These are phyloP conservation scores for Isoperla grammatica DNA, from an alignment of 2,888 invertebrate genomes.

Conservation along the genomic window DNA sequence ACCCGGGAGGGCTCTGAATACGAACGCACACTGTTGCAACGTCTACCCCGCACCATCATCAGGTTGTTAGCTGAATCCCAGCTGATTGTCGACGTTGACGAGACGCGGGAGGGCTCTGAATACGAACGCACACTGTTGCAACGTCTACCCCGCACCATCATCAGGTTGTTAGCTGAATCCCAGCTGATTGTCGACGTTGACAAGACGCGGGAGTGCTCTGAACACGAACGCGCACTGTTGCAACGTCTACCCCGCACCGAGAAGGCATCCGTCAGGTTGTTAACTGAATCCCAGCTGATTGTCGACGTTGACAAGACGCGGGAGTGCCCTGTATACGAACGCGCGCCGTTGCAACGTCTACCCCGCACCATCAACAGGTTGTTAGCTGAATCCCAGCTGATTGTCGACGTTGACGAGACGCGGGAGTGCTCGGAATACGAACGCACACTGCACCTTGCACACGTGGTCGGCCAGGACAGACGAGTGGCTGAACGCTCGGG, in stretches of 20 bases:
- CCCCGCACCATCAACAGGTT: no score
- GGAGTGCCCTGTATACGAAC: conserved; percentile 43
- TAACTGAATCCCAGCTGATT: conserved; percentile 30
- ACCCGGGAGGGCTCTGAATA: conserved; percentile 42
- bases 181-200: conserved; percentile 27
- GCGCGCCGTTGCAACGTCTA: no score
- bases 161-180: conserved; percentile 26
- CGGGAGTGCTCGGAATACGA: conserved; percentile 43
- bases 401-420: conserved; percentile 27
- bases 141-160: background rate
- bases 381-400: conserved; percentile 29
- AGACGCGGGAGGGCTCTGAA: conserved; percentile 41
- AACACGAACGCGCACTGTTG: conserved; percentile 49
- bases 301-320: conserved; percentile 31
- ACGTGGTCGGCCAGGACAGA: conserved; percentile 46
- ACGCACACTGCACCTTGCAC: conserved; percentile 49
- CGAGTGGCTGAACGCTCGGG: conserved; percentile 41
- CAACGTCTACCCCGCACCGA: no score
- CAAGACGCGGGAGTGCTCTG: conserved; percentile 39
- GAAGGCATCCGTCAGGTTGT: no score
- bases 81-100: conserved; percentile 26
- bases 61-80: conserved; percentile 27
- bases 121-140: conserved; percentile 48
- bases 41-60: background rate
- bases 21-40: conserved; percentile 49